Conservation (phyloP, 23 tunicate genomes). For the Trididemnum clinides region DNA sequence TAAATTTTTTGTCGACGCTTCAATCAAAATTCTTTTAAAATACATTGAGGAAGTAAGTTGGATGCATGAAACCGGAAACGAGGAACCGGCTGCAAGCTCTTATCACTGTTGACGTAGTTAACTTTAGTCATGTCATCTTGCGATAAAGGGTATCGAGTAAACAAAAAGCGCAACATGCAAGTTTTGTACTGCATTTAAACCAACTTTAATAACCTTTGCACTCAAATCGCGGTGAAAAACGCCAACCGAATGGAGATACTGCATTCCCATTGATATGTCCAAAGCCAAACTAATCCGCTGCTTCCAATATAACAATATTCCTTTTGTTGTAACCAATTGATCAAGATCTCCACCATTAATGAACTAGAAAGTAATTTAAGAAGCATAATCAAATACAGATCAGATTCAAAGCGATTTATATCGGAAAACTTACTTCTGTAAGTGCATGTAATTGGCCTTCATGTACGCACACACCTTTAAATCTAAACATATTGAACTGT, state of each 20-base stretch:
- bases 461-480: constrained; percentile 89
- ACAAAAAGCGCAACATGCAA: too few relatives aligned
- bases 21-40: too few relatives aligned
- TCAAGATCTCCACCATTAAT: constrained; percentile 92
- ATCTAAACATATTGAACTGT: constrained; percentile 59
- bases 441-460: constrained; percentile 91
- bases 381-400: neutral
- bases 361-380: constrained; percentile 55
- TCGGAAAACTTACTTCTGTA: constrained; percentile 64
- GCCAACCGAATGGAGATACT: constrained; percentile 78
- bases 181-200: too few relatives aligned
- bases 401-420: neutral
- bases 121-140: too few relatives aligned
- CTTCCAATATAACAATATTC: constrained; percentile 49
- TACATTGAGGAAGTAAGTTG: too few relatives aligned
- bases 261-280: constrained; percentile 73
- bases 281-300: constrained; percentile 64
- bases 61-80: too few relatives aligned
- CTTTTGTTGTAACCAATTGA: constrained; percentile 59
- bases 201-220: constrained; percentile 51
- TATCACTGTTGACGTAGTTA: too few relatives aligned
- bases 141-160: too few relatives aligned
- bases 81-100: too few relatives aligned
- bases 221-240: constrained; percentile 90
- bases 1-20: too few relatives aligned